Percentiles rank a stretch among this genome's conserved stretches.
Evolutionary conservation across 1,140 invertebrate species (phyloP).

Genomic region (Hypothenemus hampei): DNA sequence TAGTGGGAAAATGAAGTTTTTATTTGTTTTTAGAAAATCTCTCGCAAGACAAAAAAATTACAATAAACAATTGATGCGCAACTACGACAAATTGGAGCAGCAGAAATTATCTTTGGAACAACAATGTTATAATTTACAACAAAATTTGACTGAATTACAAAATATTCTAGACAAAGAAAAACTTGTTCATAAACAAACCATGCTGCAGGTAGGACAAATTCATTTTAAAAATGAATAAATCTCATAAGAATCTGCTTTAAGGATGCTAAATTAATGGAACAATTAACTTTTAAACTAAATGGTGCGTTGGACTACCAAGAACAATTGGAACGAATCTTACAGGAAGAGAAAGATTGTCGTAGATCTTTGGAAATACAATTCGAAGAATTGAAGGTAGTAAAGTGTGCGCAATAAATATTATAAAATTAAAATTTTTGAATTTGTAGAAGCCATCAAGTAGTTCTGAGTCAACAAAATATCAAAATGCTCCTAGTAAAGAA

Average conservation of each 20-base stretch:
- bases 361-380: constrained; percentile 51
- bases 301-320: constrained; percentile 56
- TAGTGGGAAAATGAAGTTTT: background rate
- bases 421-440: too few species aligned
- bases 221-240: background rate
- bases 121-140: constrained; percentile 31
- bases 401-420: too few species aligned
- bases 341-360: constrained; percentile 49
- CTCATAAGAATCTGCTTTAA: constrained; percentile 42
- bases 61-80: constrained; percentile 25
- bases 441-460: constrained; percentile 20
- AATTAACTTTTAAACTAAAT: constrained; percentile 57
- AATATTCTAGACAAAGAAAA: constrained; percentile 48
- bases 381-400: constrained; percentile 34
- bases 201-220: constrained; percentile 1
- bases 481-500: constrained; percentile 39
- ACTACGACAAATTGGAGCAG: constrained; percentile 31
- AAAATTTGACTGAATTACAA: constrained; percentile 41
- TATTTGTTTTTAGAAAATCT: constrained; percentile 37
- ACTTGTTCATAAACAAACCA: constrained; percentile 43
- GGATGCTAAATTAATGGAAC: constrained; percentile 58
- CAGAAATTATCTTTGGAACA: constrained; percentile 33
- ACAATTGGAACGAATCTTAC: constrained; percentile 55
- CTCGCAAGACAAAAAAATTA: constrained; percentile 34
- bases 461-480: constrained; percentile 39